Evolutionary conservation across 2,888 invertebrate genomes (phyloP), one percentile per base, ranked within the genome.

Genomic region (Xylota sylvarum): DNA sequence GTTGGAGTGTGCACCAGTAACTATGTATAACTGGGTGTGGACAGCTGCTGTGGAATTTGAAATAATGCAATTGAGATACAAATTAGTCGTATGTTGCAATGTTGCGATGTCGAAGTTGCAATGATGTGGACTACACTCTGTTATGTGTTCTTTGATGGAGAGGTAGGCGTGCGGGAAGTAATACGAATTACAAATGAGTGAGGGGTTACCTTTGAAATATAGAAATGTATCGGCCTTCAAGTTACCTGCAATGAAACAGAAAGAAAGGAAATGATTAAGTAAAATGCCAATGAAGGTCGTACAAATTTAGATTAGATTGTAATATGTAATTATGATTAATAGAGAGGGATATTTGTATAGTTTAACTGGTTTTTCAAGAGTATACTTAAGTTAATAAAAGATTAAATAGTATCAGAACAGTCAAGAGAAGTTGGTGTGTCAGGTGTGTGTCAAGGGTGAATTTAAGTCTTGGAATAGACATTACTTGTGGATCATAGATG

Each of bases 171-270:
- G n/a, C n/a, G 46, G 40, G 35, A 60, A 52, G 60, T 48, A 40
- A 37, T 77, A 50, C 12, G 35, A 77, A 43, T 65, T 72, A 65
- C 32, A 74, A 56, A 35, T 62, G 67, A 56, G 55, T 37, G 46
- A 40, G 64, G 46, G 50, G 64, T 77, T 82, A 77, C 72, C 77
- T 84, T 79, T 73, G 55, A 73, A 74, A 79, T 84, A 55, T 55
- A 4, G 12, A 69, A 55, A 35, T 19, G 48, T 19, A 69, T 69
- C n/a, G 62, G 67, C 83, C 79, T 84, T 84, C 83, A 69, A 67
- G 30, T 78, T 79, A 67, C 62, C 67, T 83, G 79, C 23, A 72
- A 78, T 35, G 35, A 73, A n/a, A n/a, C n/a, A 73, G 35, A 37
- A 69, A 65, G n/a, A 35, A 6, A 69, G 17, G 17, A 60, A 67